A percentile compares a stretch with the other conserved stretches of the same genome.
Evolutionary conservation across 2,113 vertebrate species (phyloP).

Genomic region (Hippolais icterina): DNA sequence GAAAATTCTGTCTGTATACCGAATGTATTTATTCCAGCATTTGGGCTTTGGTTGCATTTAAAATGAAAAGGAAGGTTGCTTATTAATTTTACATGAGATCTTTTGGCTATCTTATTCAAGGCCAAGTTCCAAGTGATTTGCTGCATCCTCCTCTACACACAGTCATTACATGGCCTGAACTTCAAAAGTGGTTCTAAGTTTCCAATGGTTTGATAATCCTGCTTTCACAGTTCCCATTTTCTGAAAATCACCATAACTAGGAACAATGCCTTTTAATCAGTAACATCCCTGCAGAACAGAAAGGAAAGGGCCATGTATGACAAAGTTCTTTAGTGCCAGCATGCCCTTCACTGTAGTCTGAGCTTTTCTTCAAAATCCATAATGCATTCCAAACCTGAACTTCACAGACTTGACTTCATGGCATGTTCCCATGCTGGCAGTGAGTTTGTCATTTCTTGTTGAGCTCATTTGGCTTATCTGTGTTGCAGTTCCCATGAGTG

Average conservation of each 20-base stretch:
- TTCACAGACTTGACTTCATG: background rate
- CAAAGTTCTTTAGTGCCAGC: background rate
- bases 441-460: background rate
- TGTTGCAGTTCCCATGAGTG: background rate
- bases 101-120: background rate
- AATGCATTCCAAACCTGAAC: background rate
- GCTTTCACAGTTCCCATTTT: background rate
- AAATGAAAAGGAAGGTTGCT: constrained; percentile 29
- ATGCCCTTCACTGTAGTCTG: background rate
- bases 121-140: constrained; percentile 27
- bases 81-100: constrained; percentile 40
- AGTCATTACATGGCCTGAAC: background rate
- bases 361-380: background rate
- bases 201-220: background rate
- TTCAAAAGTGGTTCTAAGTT: background rate
- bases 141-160: background rate
- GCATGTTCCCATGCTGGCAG: background rate
- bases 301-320: background rate
- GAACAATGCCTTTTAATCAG: background rate
- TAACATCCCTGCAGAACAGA: background rate
- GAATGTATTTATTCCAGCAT: constrained; percentile 24
- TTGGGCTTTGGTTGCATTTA: constrained; percentile 34
- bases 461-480: background rate
- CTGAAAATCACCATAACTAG: background rate
- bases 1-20: constrained; percentile 22